Percentiles rank a stretch among this genome's conserved stretches.
phyloP scores from a whole-genome alignment of 2,888 invertebrate genomes.

The Temnothorax ravouxi region DNA sequence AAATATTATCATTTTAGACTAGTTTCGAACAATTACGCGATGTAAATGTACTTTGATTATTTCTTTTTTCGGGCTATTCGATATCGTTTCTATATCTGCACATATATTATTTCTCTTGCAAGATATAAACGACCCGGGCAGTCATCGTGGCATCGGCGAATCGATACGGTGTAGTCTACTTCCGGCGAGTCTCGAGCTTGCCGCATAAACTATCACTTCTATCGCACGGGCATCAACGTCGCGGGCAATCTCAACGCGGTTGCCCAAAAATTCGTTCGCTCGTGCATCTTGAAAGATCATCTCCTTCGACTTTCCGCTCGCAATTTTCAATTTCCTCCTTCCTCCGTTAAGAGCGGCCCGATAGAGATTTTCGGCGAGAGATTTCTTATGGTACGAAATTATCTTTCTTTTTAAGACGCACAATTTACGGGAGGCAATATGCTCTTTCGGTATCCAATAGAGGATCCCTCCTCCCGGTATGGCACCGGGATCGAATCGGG shows the following conservation, averaged over 20 bases:
- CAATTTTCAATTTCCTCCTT: slow-evolving; percentile 49
- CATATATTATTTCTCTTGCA: slow-evolving; percentile 4
- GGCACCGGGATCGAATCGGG: not conserved
- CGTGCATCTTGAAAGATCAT: slow-evolving; percentile 30
- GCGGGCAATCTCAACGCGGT: slow-evolving; percentile 12
- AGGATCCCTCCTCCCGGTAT: not conserved
- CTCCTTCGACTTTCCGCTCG: slow-evolving; percentile 21
- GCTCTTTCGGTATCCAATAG: slow-evolving; percentile 35
- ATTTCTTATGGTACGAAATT: slow-evolving; percentile 7
- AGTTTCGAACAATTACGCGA: not conserved
- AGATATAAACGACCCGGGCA: not conserved
- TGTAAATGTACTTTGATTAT: slow-evolving; percentile 2
- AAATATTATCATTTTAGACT: not conserved
- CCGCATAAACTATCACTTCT: not conserved
- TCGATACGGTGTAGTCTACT: not conserved
- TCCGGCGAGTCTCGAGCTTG: not conserved
- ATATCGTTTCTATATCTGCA: not conserved
- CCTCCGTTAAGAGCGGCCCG: not conserved
- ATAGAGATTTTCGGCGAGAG: slow-evolving; percentile 28
- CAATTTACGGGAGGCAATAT: slow-evolving; percentile 45
- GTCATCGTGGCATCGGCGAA: not conserved
- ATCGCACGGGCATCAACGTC: slow-evolving; percentile 20
- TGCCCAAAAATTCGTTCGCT: slow-evolving; percentile 27
- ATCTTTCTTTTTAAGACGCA: slow-evolving; percentile 38
- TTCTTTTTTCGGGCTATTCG: not conserved